Base-by-base conservation (phyloP, 1,140 invertebrate genomes). In the Drosophila aff. region DNA sequence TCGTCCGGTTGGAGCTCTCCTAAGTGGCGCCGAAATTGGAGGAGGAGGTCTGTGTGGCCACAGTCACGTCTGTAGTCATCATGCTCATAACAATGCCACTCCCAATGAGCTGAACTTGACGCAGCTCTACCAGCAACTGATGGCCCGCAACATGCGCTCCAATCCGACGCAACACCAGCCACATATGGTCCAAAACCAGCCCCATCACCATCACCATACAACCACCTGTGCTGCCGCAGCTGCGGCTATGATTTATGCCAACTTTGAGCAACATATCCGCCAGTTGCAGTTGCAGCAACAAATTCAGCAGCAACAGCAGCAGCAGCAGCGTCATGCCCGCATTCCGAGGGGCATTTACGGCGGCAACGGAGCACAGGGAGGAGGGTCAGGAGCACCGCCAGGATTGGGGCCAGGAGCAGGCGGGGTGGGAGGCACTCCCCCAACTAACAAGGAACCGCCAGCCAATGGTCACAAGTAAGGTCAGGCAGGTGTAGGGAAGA, bases 51-150 rank as follows among this genome's bases (percentile, higher is more conserved):
- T 73, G 31, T 55, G 53, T 38, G 13, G 33, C 21, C 53, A 55
- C 36, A 40, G 33, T 6, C 53, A 55, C 21, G 33, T 23, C 7
- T 36, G 38, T 40, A 23, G 13, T 15, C 53, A 55, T 23, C 53
- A 55, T 23, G 36, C 8, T 4, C 53, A 55, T n/a, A 16, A 8
- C 18, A 26, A 64, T 9, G 49, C 63, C 52, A 61, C 60, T 58
- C 46, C 44, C 31, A 85, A 66, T 31, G 75, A 85, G 6, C 40
- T 85, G 0, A 57, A 49, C 4, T 21, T 72, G 23, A 16, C 65
- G 11, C 72, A 84, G 43, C 46, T 82, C 3, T 85, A 86, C 18
- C 74, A 76, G 9, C 82, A 85, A 31, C 28, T 86, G 3, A 36
- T 85, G 65, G 62, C 76, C 4, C 53, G 65, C 3, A 86, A 82